Percentiles rank a stretch among this genome's conserved stretches.
Evolutionary conservation across 2,888 invertebrate genomes (phyloP).

Genomic region (Apoderus coryli): DNA sequence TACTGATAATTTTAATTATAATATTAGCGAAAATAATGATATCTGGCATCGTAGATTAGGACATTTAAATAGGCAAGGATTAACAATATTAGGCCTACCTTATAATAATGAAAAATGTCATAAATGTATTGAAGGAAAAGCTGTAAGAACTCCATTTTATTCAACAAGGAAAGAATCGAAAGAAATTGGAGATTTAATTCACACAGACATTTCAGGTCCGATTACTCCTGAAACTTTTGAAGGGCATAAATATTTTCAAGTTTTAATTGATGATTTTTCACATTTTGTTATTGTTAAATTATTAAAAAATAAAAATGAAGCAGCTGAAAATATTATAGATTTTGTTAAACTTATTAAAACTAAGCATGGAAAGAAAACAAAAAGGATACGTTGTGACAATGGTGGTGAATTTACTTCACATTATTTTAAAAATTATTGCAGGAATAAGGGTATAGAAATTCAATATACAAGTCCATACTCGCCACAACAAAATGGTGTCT

Average conservation of each 20-base stretch:
- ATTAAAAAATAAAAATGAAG: constrained; percentile 12
- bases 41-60: constrained; percentile 8
- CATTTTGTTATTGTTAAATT: constrained; percentile 12
- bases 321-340: constrained; percentile 11
- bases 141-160: too few relatives aligned
- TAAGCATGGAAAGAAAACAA: constrained; percentile 9
- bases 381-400: constrained; percentile 11
- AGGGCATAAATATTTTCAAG: constrained; percentile 11
- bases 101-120: constrained; percentile 4
- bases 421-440: constrained; percentile 13
- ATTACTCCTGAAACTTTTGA: constrained; percentile 2
- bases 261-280: constrained; percentile 11
- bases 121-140: constrained; percentile 9
- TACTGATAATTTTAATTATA: constrained; percentile 6
- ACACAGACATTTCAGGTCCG: constrained; percentile 3
- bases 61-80: constrained; percentile 7
- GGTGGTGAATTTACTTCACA: constrained; percentile 12
- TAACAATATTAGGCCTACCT: constrained; percentile 7
- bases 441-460: constrained; percentile 10
- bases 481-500: constrained; percentile 17
- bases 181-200: constrained; percentile 5
- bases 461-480: constrained; percentile 16
- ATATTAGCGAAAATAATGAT: constrained; percentile 5
- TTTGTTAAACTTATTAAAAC: constrained; percentile 13
- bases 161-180: too few relatives aligned